Evolutionary conservation across 2,888 invertebrate species (phyloP).

Genomic region (Philaethria dido): DNA sequence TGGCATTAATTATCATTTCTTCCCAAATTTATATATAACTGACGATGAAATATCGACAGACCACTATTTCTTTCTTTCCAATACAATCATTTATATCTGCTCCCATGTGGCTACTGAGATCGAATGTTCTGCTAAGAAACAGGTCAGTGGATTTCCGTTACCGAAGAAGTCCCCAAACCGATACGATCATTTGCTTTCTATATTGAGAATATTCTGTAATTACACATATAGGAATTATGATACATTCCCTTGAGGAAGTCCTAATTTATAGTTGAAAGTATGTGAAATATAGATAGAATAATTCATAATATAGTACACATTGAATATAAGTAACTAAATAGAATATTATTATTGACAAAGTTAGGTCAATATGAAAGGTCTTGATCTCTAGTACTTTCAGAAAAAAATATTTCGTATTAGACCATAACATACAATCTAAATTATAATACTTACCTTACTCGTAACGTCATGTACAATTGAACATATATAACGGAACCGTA

Average conservation of each 20-base stretch:
- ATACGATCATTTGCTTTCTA: constrained; percentile 52
- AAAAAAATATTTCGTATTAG: no score
- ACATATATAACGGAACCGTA: no score
- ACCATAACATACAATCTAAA: no score
- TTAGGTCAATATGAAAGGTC: no score
- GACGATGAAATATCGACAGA: constrained; percentile 31
- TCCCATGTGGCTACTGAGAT: constrained; percentile 47
- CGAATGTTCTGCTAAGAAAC: constrained; percentile 44
- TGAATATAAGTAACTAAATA: neutral
- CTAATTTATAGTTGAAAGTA: constrained; percentile 21
- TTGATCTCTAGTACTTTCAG: no score
- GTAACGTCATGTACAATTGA: no score
- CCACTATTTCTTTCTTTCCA: constrained; percentile 34
- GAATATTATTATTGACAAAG: no score
- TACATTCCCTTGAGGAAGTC: constrained; percentile 50
- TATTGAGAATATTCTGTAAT: constrained; percentile 58
- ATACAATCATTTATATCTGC: constrained; percentile 40
- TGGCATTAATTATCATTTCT: constrained; percentile 14
- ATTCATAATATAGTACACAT: neutral
- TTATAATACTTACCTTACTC: no score
- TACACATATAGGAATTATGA: constrained; percentile 63
- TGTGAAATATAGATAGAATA: neutral
- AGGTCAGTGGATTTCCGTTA: constrained; percentile 64
- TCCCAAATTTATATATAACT: constrained; percentile 27
- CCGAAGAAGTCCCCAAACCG: constrained; percentile 50